These are phyloP conservation scores for Sphaerolaimus hirsutus DNA, from an alignment of 2,888 invertebrate species.

Conservation along the genomic window DNA sequence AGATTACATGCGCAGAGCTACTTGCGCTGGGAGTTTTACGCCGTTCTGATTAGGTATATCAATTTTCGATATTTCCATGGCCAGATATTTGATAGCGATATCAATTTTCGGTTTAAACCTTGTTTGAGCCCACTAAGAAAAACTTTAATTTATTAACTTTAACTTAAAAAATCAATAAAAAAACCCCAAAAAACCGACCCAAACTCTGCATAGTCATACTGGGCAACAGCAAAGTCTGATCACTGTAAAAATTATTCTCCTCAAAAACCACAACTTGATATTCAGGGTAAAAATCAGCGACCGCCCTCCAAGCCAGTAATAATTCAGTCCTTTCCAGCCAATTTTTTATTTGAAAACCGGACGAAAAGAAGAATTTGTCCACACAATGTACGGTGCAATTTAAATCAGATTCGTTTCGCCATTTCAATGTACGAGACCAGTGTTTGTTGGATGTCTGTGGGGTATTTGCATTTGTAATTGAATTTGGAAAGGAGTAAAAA, in stretches of 20 bases:
- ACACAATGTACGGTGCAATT: conserved; percentile 7
- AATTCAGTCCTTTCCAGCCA: conserved; percentile 20
- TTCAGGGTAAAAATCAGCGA: conserved; percentile 13
- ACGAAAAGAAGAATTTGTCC: conserved; percentile 20
- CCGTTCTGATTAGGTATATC: too few relatives aligned
- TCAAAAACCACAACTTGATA: conserved; percentile 22
- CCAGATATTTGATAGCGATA: too few relatives aligned
- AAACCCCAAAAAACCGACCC: too few relatives aligned
- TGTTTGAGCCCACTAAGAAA: too few relatives aligned
- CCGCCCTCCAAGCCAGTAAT: conserved; percentile 16
- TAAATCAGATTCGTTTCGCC: conserved; percentile 12
- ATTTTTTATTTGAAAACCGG: conserved; percentile 13
- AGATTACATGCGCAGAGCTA: too few relatives aligned
- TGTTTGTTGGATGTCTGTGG: conserved; percentile 23
- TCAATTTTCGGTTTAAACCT: too few relatives aligned
- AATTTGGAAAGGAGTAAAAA: too few relatives aligned
- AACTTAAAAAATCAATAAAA: too few relatives aligned
- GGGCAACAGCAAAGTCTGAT: conserved; percentile 20
- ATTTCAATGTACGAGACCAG: conserved; percentile 17
- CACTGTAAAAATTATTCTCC: conserved; percentile 24
- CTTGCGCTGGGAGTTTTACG: too few relatives aligned
- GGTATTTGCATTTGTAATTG: too few relatives aligned
- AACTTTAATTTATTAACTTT: too few relatives aligned
- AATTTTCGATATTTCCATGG: too few relatives aligned
- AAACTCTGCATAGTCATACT: conserved; percentile 18